Evolutionary conservation across 2,797 vertebrate genomes (phyloP).

Genomic region (Pyrocephalus nanus): DNA sequence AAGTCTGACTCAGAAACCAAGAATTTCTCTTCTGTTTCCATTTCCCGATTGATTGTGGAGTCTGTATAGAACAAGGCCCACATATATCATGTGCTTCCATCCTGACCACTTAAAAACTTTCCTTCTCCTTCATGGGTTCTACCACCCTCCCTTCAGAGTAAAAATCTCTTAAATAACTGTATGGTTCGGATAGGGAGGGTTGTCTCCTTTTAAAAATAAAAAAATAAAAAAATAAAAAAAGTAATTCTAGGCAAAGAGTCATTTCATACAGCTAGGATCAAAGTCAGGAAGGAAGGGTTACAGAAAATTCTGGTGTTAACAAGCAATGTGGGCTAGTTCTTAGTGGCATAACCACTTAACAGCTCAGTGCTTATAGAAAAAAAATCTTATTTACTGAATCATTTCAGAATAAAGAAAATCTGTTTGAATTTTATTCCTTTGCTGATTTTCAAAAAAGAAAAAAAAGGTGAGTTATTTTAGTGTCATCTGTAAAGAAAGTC

Average conservation of each 20-base stretch:
- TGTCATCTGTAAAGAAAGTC: not conserved
- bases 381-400: not conserved
- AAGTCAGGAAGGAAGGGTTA: not conserved
- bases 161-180: not conserved
- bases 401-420: not conserved
- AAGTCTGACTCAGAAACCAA: not conserved
- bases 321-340: not conserved
- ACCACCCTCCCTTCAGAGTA: not conserved
- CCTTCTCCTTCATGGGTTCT: not conserved
- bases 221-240: not conserved
- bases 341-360: not conserved
- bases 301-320: not conserved
- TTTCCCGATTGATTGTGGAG: not conserved
- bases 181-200: not conserved
- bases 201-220: not conserved
- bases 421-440: not conserved
- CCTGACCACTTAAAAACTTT: not conserved
- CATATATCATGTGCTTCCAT: not conserved
- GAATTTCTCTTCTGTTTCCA: constrained; percentile 5
- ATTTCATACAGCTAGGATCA: not conserved
- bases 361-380: not conserved
- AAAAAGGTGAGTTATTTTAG: not conserved
- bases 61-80: not conserved
- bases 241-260: not conserved
- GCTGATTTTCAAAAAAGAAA: not conserved